Base-by-base conservation (phyloP, 2,113 vertebrate species). In the Myrmecophaga tridactyla region DNA sequence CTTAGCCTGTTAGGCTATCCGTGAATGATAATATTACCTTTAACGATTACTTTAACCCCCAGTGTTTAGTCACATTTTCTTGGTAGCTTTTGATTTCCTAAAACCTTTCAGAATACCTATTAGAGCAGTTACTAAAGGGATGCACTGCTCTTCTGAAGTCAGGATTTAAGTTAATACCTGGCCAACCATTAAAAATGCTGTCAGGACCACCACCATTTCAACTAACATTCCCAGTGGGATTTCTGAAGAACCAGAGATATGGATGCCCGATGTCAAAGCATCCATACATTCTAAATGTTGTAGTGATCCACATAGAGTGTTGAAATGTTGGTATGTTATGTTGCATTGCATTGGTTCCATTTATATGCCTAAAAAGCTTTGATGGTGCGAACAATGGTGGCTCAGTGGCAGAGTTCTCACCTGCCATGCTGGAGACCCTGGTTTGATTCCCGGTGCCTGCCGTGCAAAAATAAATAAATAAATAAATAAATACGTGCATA, bases 301-400 rank as follows among this genome's bases (percentile, higher is more conserved):
- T 39, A 58, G 1, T 73, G 63, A 73, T 41, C 46, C 80, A 86
- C 10, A 70, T 41, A 25, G 60, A 56, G 11, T 51, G 13, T 92
- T 73, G 34, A 88, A 78, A 56, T 92, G 17, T 87, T 89, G 34
- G 41, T 92, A 18, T 69, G 25, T 92, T 80, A 86, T 93, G 9
- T 92, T 89, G 21, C 3, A 43, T 36, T 56, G 7, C n/a, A 41
- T 63, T 92, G 77, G 8, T 77, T 41, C 34, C 65, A 3, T 75
- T 65, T 67, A 58, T 81, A 23, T 75, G 36, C 21, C 67, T 78
- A 46, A 65, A 76, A 92, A 85, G n/a, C 70, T 77, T 14, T 51
- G 60, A 53, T 89, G 6, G n/a, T n/a, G n/a, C n/a, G n/a, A n/a
- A n/a, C n/a, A n/a, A n/a, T n/a, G n/a, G n/a, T n/a, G n/a, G n/a